A percentile compares a stretch with the other conserved stretches of the same genome.
phyloP scores from a whole-genome alignment of 2,888 invertebrate genomes.

The Prosopocoilus inquinatus region DNA sequence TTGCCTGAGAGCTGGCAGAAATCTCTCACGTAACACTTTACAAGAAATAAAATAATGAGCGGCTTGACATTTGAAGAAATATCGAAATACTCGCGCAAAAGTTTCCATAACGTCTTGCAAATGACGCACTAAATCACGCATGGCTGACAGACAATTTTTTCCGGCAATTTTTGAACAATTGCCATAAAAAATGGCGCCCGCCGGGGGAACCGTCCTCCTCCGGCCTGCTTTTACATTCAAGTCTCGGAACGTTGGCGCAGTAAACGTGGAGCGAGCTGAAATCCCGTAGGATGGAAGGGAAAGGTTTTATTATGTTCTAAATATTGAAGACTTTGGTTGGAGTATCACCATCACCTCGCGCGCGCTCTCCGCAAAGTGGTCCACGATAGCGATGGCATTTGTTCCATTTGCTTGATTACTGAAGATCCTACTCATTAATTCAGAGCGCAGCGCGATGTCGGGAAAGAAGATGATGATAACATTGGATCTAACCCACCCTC shows the following conservation, averaged over 20 bases:
- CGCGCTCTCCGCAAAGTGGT: constrained; percentile 16
- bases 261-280: constrained; percentile 32
- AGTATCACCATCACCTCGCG: constrained; percentile 19
- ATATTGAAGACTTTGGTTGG: constrained; percentile 35
- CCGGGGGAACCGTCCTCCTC: constrained; percentile 5
- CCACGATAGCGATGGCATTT: constrained; percentile 7
- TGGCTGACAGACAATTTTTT: constrained; percentile 12
- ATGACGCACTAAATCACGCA: constrained; percentile 12
- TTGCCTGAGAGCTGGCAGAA: no score
- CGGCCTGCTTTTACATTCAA: constrained; percentile 32
- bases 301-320: constrained; percentile 39
- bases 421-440: constrained; percentile 19
- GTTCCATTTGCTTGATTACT: constrained; percentile 18
- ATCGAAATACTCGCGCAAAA: constrained; percentile 11
- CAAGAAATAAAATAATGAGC: no score
- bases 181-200: constrained; percentile 8
- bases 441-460: not conserved
- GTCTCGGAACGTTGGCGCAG: constrained; percentile 31
- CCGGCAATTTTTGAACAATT: constrained; percentile 13
- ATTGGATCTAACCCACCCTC: not conserved
- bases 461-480: not conserved
- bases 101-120: constrained; percentile 7
- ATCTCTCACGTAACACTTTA: constrained; percentile 3
- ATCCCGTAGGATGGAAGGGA: constrained; percentile 34
- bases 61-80: constrained; percentile 7